Conservation (phyloP, 53 echinoderm and acorn worm genomes). For the Antedon mediterranea region DNA sequence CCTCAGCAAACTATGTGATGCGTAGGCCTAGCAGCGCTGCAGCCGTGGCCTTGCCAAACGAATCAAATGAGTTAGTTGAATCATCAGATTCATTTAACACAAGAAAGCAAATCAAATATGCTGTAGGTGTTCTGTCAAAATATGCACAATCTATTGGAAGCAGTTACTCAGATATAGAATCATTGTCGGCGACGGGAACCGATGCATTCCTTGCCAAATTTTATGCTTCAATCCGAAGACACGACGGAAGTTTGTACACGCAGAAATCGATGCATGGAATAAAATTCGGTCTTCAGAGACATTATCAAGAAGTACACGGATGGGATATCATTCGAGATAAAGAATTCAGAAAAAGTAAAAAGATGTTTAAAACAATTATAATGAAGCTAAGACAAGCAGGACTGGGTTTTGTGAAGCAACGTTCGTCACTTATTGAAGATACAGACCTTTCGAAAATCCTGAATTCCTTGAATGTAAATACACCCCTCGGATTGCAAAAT, state of each 20-base stretch:
- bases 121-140: constrained; percentile 5
- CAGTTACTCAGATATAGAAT: background rate
- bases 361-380: background rate
- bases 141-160: constrained; percentile 8
- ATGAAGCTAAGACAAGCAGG: constrained; percentile 12
- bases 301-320: background rate
- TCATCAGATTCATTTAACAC: constrained; percentile 17
- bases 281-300: constrained; percentile 21
- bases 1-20: too few relatives aligned
- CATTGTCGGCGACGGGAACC: constrained; percentile 9
- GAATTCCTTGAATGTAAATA: constrained; percentile 1
- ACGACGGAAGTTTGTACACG: constrained; percentile 25
- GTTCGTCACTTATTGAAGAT: background rate
- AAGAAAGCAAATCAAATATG: constrained; percentile 28
- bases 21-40: too few relatives aligned
- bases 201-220: constrained; percentile 25
- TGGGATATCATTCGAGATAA: constrained; percentile 7
- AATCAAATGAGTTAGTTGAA: background rate
- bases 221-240: constrained; percentile 21
- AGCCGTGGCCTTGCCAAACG: too few relatives aligned
- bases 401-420: constrained; percentile 4
- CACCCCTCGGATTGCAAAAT: constrained; percentile 14
- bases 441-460: constrained; percentile 2
- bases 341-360: background rate
- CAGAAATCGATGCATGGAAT: constrained; percentile 40